Evolutionary conservation across 2,113 vertebrate genomes (phyloP).

Genomic region (Trematocara unimaculatum): DNA sequence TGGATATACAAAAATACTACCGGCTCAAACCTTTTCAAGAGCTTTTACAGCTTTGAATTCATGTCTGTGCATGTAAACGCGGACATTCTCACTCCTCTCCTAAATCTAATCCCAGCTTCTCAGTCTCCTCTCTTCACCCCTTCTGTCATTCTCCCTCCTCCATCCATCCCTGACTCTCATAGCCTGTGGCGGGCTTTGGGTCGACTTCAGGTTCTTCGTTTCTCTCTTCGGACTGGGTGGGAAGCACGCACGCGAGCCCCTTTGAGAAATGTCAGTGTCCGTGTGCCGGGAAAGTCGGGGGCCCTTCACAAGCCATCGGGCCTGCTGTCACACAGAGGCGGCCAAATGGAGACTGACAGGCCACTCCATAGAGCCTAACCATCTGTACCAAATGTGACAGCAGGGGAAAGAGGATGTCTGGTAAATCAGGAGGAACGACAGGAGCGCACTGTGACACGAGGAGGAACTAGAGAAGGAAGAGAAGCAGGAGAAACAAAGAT

Average conservation of each 20-base stretch:
- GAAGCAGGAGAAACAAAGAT: conserved; percentile 9
- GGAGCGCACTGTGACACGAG: conserved; percentile 30
- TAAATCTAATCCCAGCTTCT: background rate
- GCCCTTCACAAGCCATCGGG: conserved; percentile 82
- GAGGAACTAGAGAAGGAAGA: conserved; percentile 44
- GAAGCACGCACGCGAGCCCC: conserved; percentile 64
- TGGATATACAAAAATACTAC: background rate
- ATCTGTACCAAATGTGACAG: conserved; percentile 89
- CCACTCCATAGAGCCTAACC: conserved; percentile 81
- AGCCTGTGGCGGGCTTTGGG: conserved; percentile 44
- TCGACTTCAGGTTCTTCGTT: conserved; percentile 68
- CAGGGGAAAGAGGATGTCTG: conserved; percentile 72
- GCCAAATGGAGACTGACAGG: conserved; percentile 83
- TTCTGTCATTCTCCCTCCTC: background rate
- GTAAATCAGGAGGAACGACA: conserved; percentile 65
- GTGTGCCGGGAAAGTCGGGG: conserved; percentile 74
- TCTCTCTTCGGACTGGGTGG: conserved; percentile 71
- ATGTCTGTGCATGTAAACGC: background rate
- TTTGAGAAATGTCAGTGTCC: conserved; percentile 80
- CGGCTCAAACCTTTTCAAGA: background rate
- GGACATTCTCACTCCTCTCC: background rate
- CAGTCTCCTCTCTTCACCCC: background rate
- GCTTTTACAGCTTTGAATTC: background rate
- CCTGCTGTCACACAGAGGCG: conserved; percentile 74
- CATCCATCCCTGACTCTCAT: background rate